Percentiles rank a stretch among this genome's conserved stretches.
Conservation (phyloP, 1,140 invertebrate genomes). For the Drosophila burlai region DNA sequence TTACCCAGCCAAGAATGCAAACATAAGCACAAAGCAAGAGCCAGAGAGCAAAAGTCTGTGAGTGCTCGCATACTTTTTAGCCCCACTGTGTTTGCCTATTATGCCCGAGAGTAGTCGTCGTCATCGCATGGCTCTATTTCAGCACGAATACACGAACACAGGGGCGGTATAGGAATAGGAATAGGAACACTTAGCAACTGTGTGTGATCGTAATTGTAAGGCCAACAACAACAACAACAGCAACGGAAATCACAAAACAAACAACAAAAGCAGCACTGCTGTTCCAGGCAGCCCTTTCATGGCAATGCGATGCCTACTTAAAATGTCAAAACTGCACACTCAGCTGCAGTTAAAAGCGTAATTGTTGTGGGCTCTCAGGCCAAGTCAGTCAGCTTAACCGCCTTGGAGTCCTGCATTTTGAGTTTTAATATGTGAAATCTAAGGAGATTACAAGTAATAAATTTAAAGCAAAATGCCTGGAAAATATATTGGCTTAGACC, state of each 20-base stretch:
- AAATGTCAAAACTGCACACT: slow-evolving; percentile 73
- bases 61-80: slow-evolving; percentile 60
- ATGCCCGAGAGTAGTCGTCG: slow-evolving; percentile 48
- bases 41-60: slow-evolving; percentile 26
- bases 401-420: slow-evolving; percentile 7
- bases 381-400: slow-evolving; percentile 8
- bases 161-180: slow-evolving; percentile 10
- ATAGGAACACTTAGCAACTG: slow-evolving; percentile 41
- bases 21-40: slow-evolving; percentile 27
- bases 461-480: slow-evolving; percentile 24
- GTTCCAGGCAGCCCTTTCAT: slow-evolving; percentile 43
- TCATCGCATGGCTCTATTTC: slow-evolving; percentile 71
- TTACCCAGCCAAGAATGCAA: slow-evolving; percentile 57
- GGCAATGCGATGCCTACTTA: slow-evolving; percentile 49
- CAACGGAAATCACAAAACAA: slow-evolving; percentile 50
- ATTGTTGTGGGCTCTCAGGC: slow-evolving; percentile 24
- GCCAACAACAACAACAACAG: slow-evolving; percentile 38
- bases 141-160: slow-evolving; percentile 44
- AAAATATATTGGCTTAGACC: not conserved
- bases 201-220: slow-evolving; percentile 71
- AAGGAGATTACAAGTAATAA: slow-evolving; percentile 28
- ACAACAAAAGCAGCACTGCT: slow-evolving; percentile 40
- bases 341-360: slow-evolving; percentile 45
- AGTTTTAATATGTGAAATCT: slow-evolving; percentile 25
- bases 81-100: slow-evolving; percentile 62